Evolutionary conservation across 2,888 invertebrate species (phyloP), one percentile per base, ranked within the genome.

Genomic region (Cosmopolites sordidus): DNA sequence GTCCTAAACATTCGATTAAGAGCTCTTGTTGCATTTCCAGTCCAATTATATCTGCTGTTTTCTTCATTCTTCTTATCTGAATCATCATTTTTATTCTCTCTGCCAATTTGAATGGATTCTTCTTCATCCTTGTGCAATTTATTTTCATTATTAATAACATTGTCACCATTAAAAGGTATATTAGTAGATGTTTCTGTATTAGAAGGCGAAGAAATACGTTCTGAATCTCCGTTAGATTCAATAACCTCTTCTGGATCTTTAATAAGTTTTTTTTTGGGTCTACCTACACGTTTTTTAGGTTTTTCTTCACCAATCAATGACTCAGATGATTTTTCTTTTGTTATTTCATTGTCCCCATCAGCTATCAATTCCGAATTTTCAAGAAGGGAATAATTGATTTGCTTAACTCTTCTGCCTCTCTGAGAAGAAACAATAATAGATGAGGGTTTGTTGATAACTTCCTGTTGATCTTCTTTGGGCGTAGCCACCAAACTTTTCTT

Each of bases 361-460:
- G 17, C 54, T 27, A 9, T 11, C 12, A 14, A 29, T 33, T 33
- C 40, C 16, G n/a, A 29, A 37, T 55, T 54, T 43, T 55, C 63
- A 11, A 66, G 29, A 41, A 61, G 58, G 6, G 59, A 62, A 51
- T 66, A 66, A 58, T 66, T 60, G 2, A 66, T 48, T 43, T 60
- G 58, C 48, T 60, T 62, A 4, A 63, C 56, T 43, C 58, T 62
- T 17, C 66, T 62, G 15, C 63, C 65, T 40, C 60, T 64, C 51
- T 57, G 48, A 2, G 64, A 61, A 11, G 44, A 15, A 33, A 12
- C 16, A 17, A 41, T 16, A 6, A 27, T 9, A 27, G 27, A 9
- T 33, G 11, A 11, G 3, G n/a, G 8, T 33, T 33, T 16, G 11
- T 33, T n/a, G 5, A 33, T 3, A 12, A 33, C 12, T 33, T 33